Base-by-base conservation (phyloP, 1,140 invertebrate species). In the Solenopsis fugax region DNA sequence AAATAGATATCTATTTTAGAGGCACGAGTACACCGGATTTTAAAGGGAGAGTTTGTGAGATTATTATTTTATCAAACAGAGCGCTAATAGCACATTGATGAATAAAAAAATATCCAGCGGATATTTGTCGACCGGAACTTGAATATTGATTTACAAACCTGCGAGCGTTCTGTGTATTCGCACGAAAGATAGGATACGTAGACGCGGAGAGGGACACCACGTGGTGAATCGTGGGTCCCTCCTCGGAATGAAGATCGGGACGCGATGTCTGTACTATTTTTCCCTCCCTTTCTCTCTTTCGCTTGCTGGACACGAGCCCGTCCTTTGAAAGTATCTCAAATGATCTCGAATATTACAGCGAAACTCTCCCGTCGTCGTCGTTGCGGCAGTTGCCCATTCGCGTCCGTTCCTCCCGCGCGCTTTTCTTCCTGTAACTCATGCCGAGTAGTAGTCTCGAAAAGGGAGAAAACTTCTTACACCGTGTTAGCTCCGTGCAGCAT, bases 271-370 rank as follows among this genome's bases (percentile, higher is more conserved):
- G 88, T 89, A 81, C 29, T 64, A 45, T 71, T 69, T 60, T 56
- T 85, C 21, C 54, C 24, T 45, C 10, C n/a, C 21, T 4, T 21
- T 54, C 56, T 84, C 29, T 41, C 34, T 72, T 56, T 48, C 65
- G 54, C 56, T 72, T 69, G 87, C 91, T 91, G 92, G 92, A 93
- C 92, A 92, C 90, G 87, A 93, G 92, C 90, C 90, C 92, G 92
- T 89, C 89, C 87, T 92, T 92, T 92, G 88, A 92, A 92, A 92
- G 89, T 92, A 93, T 91, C 80, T 89, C 88, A 88, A 92, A 93
- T 87, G 92, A 91, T 92, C 86, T 84, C 87, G 81, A 85, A 91
- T 92, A 92, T 91, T 88, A 90, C 89, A 80, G 45, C 65, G 77
- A 87, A 89, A 89, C 89, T 87, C 88, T 29, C 29, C 29, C 75